A percentile compares a stretch with the other conserved stretches of the same genome.
These are phyloP conservation scores for Lates japonicus DNA, from an alignment of 2,797 vertebrate species.

Conservation along the genomic window DNA sequence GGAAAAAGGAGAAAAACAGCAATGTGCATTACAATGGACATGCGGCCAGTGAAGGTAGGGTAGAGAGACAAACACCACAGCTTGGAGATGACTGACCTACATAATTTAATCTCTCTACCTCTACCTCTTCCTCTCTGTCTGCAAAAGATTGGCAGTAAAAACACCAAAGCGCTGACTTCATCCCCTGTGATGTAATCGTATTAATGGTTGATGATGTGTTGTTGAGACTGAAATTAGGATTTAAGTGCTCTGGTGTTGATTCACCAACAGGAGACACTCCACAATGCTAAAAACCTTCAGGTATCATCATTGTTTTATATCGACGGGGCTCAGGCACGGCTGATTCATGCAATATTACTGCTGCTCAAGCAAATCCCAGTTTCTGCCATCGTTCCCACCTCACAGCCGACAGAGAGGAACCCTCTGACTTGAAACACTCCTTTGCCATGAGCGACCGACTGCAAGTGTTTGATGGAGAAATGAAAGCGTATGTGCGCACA, in stretches of 20 bases:
- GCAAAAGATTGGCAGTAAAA: slow-evolving; percentile 65
- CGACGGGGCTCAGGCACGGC: background rate
- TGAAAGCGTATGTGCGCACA: slow-evolving; percentile 42
- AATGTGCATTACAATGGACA: background rate
- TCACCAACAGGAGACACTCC: slow-evolving; percentile 40
- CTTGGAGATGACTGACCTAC: slow-evolving; percentile 61
- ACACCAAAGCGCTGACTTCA: slow-evolving; percentile 73
- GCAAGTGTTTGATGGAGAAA: slow-evolving; percentile 54
- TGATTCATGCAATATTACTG: slow-evolving; percentile 42
- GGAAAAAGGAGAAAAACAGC: slow-evolving; percentile 37
- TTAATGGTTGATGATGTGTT: slow-evolving; percentile 65
- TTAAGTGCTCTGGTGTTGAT: slow-evolving; percentile 57
- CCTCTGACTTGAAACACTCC: slow-evolving; percentile 21
- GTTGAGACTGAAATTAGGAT: slow-evolving; percentile 62
- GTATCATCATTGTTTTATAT: slow-evolving; percentile 41
- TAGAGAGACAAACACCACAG: slow-evolving; percentile 40
- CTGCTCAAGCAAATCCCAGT: slow-evolving; percentile 9
- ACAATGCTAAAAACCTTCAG: slow-evolving; percentile 2
- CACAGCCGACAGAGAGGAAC: slow-evolving; percentile 22
- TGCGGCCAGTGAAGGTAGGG: slow-evolving; percentile 24
- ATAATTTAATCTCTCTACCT: slow-evolving; percentile 61
- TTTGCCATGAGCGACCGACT: slow-evolving; percentile 41
- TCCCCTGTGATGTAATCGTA: slow-evolving; percentile 68
- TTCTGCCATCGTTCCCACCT: slow-evolving; percentile 25
- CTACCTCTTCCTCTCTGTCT: slow-evolving; percentile 21